These are phyloP conservation scores for Charina bottae DNA, from an alignment of 2,113 vertebrate species.

Conservation along the genomic window DNA sequence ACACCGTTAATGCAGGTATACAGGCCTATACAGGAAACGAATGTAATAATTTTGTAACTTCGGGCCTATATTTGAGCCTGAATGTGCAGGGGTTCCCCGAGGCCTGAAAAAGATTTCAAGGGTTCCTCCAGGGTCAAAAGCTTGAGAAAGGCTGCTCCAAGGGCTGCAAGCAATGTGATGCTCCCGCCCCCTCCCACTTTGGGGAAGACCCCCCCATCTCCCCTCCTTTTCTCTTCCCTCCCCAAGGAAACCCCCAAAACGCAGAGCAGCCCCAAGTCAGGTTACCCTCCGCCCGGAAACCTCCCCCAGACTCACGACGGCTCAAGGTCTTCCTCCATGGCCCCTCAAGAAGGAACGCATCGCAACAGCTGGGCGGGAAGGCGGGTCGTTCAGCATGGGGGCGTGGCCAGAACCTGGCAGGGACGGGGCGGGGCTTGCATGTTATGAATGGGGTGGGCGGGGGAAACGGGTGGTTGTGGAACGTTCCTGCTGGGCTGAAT, in stretches of 20 bases:
- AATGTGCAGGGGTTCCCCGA: too few species aligned
- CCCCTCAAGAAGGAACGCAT: constrained; percentile 55
- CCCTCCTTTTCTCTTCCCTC: too few species aligned
- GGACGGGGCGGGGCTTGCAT: not conserved
- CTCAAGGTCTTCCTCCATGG: constrained; percentile 74
- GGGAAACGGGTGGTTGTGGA: not conserved
- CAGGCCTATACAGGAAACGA: too few species aligned
- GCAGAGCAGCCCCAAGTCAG: not conserved
- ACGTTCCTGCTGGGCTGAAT: constrained; percentile 17
- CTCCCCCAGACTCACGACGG: constrained; percentile 64
- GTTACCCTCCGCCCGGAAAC: not conserved
- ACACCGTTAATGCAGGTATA: too few species aligned
- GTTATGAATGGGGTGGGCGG: not conserved
- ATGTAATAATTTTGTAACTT: too few species aligned
- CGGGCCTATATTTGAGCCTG: too few species aligned
- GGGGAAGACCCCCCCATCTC: not conserved
- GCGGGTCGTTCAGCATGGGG: not conserved
- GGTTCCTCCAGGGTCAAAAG: too few species aligned
- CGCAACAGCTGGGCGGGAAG: constrained; percentile 56
- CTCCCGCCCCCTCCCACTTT: not conserved
- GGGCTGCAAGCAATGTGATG: not conserved
- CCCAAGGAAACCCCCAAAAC: too few species aligned
- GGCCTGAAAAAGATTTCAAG: too few species aligned
- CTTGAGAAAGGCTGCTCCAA: too few species aligned
- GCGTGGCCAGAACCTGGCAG: not conserved